phyloP scores from a whole-genome alignment of 2,888 invertebrate species.

The Drosophila pseudotakahashii region DNA sequence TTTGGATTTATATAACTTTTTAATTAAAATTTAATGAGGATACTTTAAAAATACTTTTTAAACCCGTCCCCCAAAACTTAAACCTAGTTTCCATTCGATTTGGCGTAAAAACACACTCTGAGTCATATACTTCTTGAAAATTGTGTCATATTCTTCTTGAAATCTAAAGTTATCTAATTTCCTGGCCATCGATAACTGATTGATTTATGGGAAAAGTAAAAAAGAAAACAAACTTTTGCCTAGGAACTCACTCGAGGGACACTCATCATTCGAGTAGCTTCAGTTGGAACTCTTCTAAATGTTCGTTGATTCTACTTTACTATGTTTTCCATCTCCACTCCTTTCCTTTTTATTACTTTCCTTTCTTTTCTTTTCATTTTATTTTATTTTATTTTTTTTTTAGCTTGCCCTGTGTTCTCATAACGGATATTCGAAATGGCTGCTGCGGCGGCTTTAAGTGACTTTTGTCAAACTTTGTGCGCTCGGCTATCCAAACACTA shows the following conservation, averaged over 20 bases:
- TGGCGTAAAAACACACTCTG: background rate
- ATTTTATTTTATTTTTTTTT: conserved; percentile 22
- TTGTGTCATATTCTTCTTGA: background rate
- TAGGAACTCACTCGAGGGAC: conserved; percentile 26
- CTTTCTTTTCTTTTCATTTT: conserved; percentile 17
- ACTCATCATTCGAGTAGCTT: conserved; percentile 25
- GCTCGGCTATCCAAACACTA: conserved; percentile 64
- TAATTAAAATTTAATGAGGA: no score
- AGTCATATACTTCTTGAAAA: background rate
- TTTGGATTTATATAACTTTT: no score
- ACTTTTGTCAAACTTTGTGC: conserved; percentile 75
- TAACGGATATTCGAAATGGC: conserved; percentile 74
- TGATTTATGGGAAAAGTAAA: conserved; percentile 41
- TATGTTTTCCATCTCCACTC: background rate
- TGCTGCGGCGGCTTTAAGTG: conserved; percentile 72
- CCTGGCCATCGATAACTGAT: conserved; percentile 28
- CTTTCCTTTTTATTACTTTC: conserved; percentile 4
- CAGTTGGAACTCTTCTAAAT: conserved; percentile 19
- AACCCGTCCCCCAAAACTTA: background rate
- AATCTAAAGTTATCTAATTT: conserved; percentile 13
- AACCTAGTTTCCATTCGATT: background rate
- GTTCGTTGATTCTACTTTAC: conserved; percentile 4
- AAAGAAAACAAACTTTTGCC: conserved; percentile 25
- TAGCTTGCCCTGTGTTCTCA: conserved; percentile 44
- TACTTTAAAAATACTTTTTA: no score